Base-by-base conservation (phyloP, 2,113 vertebrate genomes). In the Uria lomvia region DNA sequence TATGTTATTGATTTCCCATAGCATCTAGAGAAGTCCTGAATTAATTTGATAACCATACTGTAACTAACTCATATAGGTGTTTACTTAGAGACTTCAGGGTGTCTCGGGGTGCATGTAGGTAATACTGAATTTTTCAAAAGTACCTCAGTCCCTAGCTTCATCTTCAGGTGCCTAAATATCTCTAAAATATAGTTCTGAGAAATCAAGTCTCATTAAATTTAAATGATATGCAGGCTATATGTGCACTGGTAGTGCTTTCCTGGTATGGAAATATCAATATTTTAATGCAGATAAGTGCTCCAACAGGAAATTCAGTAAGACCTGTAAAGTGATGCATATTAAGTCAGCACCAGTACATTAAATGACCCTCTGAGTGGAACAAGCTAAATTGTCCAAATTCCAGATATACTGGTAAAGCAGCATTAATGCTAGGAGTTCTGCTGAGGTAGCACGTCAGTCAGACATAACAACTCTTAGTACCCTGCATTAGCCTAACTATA, bases 301-400 rank as follows among this genome's bases (percentile, higher is more conserved):
- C 84, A 72, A 92, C 36, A 96, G 60, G 91, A 96, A 91, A 93
- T 85, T 91, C 71, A 68, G 70, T 36, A 77, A 55, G 72, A 92
- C 63, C 42, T 71, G 26, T 56, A 89, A 92, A 92, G 68, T 63
- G 36, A 91, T 91, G 77, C 73, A 32, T 96, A 92, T 82, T 91
- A 96, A 96, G 65, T 90, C 81, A 93, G 74, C 30, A 90, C 27
- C 73, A 85, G 70, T 87, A 49, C 70, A 87, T 89, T 95, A 92
- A 94, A 75, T 65, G 77, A 45, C 18, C 49, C 32, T 85, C 53
- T 72, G 45, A 91, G 56, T 56, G 60, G 76, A 96, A 72, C 49
- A 90, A 90, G 70, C 45, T 79, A 87, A 95, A 87, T 11, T 78
- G 58, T 62, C 82, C 71, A 81, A 85, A 92, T 78, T 95, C 70